Evolutionary conservation across 2,113 vertebrate species (phyloP), one percentile per base, ranked within the genome.

Genomic region (Diadophis punctatus): DNA sequence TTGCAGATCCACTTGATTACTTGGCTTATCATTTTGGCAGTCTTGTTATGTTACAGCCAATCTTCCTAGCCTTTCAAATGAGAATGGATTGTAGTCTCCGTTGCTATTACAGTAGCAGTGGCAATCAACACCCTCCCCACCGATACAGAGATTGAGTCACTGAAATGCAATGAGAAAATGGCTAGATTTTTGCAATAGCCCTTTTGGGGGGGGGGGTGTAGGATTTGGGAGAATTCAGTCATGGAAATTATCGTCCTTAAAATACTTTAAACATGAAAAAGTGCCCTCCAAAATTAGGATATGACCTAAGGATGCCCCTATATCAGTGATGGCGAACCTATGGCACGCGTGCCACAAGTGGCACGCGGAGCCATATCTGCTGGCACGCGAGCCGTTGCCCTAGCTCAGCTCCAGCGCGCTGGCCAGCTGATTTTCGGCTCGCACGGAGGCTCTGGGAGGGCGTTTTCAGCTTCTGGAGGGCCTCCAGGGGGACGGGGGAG

Each of bases 21-120:
- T 53, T 87, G 93, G 93, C 92, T 95, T 94, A 60, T 89, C 16
- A 23, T 90, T 95, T 94, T 93, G 39, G 92, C 89, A 93, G 16
- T 53, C 22, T 91, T 22, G 80, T 49, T 68, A 8, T 27, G 22
- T 74, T 23, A 25, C 53, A 20, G n/a, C 46, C 20, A 90, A 25
- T 85, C 22, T 74, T 88, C 48, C 48, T 53, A 30, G 9, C 25
- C 86, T 92, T 90, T 90, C 68, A 90, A 55, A 86, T 89, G 52
- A 85, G 43, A 85, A 80, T 22, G 74, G 43, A 58, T 34, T 58
- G 49, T 23, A 88, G 58, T 6, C 23, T 80, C 46, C 6, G 1
- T 51, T 80, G 34, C 74, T 80, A 43, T 80, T 80, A 43, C 74
- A 80, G 34, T 80, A 39, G 68, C 68, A 39, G 68, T 80, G 68